phyloP scores from a whole-genome alignment of 2,113 vertebrate species.

The Oreotragus oreotragus region DNA sequence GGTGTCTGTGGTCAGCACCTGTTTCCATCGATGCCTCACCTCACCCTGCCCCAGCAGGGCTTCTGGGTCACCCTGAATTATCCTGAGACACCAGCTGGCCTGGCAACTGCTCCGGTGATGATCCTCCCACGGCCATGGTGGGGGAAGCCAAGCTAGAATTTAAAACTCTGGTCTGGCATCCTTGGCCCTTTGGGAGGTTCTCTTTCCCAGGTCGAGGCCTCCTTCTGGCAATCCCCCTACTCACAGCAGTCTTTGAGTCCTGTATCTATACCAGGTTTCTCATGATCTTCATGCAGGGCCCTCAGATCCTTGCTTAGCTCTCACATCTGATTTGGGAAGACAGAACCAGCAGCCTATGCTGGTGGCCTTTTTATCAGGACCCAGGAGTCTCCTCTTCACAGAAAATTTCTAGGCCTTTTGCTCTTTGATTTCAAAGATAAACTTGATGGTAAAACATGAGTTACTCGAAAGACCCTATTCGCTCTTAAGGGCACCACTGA shows the following conservation, averaged over 20 bases:
- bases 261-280: neutral
- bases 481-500: neutral
- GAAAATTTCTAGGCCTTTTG: neutral
- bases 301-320: neutral
- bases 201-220: neutral
- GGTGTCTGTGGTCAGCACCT: neutral
- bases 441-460: neutral
- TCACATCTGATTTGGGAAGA: neutral
- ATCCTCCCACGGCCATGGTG: neutral
- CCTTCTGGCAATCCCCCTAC: neutral
- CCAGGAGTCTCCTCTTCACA: neutral
- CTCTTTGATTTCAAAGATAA: neutral
- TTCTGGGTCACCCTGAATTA: neutral
- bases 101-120: neutral
- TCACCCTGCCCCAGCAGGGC: neutral
- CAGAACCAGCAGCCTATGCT: neutral
- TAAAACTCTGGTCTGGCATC: neutral
- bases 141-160: neutral
- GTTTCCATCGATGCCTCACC: neutral
- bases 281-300: neutral
- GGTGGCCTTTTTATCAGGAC: neutral
- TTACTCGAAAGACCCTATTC: neutral
- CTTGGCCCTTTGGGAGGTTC: neutral
- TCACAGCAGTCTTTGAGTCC: neutral
- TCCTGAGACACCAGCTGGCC: neutral